Evolutionary conservation across 2,888 invertebrate genomes (phyloP), one percentile per base, ranked within the genome.

Genomic region (Melanostoma mellinum): DNA sequence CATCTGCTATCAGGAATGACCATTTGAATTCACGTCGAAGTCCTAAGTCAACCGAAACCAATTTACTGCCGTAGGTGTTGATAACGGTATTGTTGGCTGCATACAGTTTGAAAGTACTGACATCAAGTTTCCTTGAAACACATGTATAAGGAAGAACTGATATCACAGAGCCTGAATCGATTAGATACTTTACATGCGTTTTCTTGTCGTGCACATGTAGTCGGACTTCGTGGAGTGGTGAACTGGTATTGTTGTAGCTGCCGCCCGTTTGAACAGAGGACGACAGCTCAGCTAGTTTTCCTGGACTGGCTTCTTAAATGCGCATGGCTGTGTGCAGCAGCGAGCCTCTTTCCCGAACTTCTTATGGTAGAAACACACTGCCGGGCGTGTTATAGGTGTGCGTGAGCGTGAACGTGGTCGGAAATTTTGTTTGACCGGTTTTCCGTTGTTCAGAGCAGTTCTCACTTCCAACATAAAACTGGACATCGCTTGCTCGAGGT

Each of bases 301-400:
- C n/a, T n/a, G n/a, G n/a, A 35, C 30, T 5, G 5, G 40, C 9
- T 5, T n/a, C 30, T 3, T 40, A 60, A 60, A 63, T n/a, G 44
- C 33, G 46, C 63, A 63, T 10, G 63, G 61, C 30, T 36, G 38
- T n/a, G 30, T 61, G 32, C 61, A 61, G 6, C 3, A 9, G n/a
- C 33, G 38, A 9, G 61, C 61, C 2, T 56, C 36, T 4, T 56
- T 56, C 10, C n/a, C n/a, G n/a, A n/a, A n/a, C n/a, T n/a, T n/a
- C n/a, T n/a, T 10, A 42, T 40, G 60, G 32, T 60, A 40, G 30
- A 42, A 60, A n/a, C 38, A 60, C 20, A 60, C 30, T 30, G 20
- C 42, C 3, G 42, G 42, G 32, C 9, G 20, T 9, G 53, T 52
- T 30, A 35, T 6, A 6, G 56, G 10, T 35, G 36, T 9, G 32